phyloP scores from a whole-genome alignment of 2,797 vertebrate genomes.

The Ctenosaura bakeri region DNA sequence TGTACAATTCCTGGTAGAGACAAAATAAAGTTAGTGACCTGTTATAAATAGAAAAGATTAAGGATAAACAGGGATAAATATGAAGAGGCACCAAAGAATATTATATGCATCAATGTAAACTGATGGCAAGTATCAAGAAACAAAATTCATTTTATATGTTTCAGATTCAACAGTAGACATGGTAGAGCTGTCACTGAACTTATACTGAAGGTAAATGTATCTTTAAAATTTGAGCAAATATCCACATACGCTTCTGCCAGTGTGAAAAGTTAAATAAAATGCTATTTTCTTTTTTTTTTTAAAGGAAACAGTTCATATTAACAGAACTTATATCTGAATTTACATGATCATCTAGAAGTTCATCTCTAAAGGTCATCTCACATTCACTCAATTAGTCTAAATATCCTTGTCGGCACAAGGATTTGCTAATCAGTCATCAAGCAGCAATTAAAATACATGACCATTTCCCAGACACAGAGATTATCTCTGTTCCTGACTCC shows the following conservation, averaged over 20 bases:
- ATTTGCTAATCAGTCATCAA: background rate
- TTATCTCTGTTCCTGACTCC: background rate
- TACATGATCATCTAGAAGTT: background rate
- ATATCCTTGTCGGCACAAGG: slow-evolving; percentile 5
- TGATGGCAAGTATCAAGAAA: background rate
- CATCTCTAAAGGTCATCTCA: background rate
- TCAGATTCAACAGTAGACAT: background rate
- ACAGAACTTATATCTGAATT: background rate
- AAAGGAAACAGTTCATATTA: background rate
- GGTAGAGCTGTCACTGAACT: background rate
- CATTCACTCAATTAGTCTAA: background rate
- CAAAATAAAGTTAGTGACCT: background rate
- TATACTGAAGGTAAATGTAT: background rate
- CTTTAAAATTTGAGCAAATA: background rate
- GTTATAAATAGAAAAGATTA: background rate
- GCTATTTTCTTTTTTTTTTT: background rate
- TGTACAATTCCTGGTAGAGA: background rate
- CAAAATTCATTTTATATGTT: background rate
- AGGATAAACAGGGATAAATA: background rate
- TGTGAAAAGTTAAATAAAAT: background rate
- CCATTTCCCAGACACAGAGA: background rate
- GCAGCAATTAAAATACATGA: background rate
- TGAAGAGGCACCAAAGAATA: background rate
- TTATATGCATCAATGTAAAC: background rate
- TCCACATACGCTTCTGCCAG: background rate